A percentile compares a stretch with the other conserved stretches of the same genome.
These are phyloP conservation scores for Zeuzera pyrina DNA, from an alignment of 2,888 invertebrate genomes.

Conservation along the genomic window DNA sequence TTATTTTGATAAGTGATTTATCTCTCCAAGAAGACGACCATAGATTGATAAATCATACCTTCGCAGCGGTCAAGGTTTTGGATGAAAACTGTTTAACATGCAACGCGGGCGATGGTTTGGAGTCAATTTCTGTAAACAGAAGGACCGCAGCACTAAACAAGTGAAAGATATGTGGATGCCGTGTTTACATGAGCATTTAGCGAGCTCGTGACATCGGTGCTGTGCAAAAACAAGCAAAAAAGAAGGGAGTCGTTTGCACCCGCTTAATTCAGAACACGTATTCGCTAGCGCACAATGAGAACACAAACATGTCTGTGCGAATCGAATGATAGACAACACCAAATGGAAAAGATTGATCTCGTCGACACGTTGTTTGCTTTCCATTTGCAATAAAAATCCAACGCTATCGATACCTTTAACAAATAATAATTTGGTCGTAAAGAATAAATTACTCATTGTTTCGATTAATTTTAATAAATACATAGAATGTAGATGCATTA, in stretches of 20 bases:
- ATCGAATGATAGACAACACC: conserved; percentile 9
- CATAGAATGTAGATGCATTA: too few species aligned
- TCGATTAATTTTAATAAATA: too few species aligned
- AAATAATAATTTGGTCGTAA: too few species aligned
- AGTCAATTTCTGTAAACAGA: conserved; percentile 9
- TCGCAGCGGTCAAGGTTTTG: neutral
- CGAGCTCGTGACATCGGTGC: conserved; percentile 31
- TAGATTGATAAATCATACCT: conserved; percentile 1
- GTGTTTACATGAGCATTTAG: conserved; percentile 33
- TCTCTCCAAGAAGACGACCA: too few species aligned
- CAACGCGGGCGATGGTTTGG: conserved; percentile 5
- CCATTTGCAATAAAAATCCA: conserved; percentile 3
- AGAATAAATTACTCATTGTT: too few species aligned
- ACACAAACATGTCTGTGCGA: conserved; percentile 28
- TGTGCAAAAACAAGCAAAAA: conserved; percentile 42
- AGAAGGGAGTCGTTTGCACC: conserved; percentile 24
- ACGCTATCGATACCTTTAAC: too few species aligned
- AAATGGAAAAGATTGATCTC: conserved; percentile 11
- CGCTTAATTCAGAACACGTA: conserved; percentile 46
- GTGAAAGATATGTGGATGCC: conserved; percentile 17
- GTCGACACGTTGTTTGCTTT: conserved; percentile 8
- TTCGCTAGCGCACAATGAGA: conserved; percentile 31
- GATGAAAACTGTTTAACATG: conserved; percentile 5
- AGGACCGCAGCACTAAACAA: conserved; percentile 11
- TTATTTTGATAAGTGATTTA: too few species aligned